phyloP scores from a whole-genome alignment of 53 echinoderm and acorn worm genomes.

The Luidia sarsii region DNA sequence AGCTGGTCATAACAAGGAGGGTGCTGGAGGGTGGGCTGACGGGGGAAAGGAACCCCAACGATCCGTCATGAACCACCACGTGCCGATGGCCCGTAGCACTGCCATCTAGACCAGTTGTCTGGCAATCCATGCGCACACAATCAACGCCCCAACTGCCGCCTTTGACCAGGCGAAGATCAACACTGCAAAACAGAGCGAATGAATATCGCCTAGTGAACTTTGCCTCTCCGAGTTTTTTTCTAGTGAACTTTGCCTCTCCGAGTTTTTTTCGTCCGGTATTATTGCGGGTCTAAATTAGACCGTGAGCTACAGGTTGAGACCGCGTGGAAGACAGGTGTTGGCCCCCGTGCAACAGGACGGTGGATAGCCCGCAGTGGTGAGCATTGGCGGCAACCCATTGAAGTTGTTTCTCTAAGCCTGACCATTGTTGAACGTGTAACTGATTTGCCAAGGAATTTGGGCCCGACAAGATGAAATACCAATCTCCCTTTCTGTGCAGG shows the following conservation, averaged over 20 bases:
- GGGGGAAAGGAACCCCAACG: slow-evolving; percentile 16
- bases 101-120: not conserved
- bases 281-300: slow-evolving; percentile 48
- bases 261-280: slow-evolving; percentile 31
- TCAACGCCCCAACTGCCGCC: slow-evolving; percentile 53
- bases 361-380: slow-evolving; percentile 21
- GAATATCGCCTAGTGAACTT: slow-evolving; percentile 55
- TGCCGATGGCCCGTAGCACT: slow-evolving; percentile 18
- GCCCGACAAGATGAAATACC: slow-evolving; percentile 31
- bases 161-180: slow-evolving; percentile 55
- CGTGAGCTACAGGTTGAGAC: slow-evolving; percentile 13
- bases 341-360: slow-evolving; percentile 8
- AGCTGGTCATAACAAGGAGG: slow-evolving; percentile 30
- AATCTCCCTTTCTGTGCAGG: slow-evolving; percentile 46
- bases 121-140: slow-evolving; percentile 37
- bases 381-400: slow-evolving; percentile 51
- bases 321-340: slow-evolving; percentile 52
- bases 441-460: slow-evolving; percentile 56
- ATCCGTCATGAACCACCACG: slow-evolving; percentile 11
- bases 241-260: slow-evolving; percentile 39
- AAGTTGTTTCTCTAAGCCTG: slow-evolving; percentile 26
- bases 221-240: slow-evolving; percentile 17
- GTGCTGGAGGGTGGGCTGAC: not conserved
- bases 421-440: slow-evolving; percentile 56
- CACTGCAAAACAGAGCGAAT: slow-evolving; percentile 5